A percentile compares a stretch with the other conserved stretches of the same genome.
These are phyloP conservation scores for Babyrousa celebensis DNA, from an alignment of 2,797 vertebrate genomes.

Conservation along the genomic window DNA sequence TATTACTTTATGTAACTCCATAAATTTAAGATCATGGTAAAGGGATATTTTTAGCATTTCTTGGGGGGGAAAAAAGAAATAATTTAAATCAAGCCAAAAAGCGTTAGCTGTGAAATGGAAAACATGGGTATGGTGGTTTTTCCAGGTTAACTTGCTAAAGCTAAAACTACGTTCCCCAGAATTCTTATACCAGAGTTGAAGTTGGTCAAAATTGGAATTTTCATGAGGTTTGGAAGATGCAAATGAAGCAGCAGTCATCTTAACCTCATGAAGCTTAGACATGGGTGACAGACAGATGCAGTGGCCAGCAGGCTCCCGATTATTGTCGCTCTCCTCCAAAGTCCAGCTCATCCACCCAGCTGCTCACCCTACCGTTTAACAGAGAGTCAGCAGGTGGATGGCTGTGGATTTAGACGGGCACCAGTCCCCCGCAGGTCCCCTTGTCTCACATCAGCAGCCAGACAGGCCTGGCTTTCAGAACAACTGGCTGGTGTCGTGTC, in stretches of 20 bases:
- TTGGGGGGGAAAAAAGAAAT: background rate
- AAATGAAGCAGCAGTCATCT: background rate
- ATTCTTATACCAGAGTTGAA: slow-evolving; percentile 1
- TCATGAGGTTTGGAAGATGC: background rate
- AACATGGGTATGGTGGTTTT: slow-evolving; percentile 4
- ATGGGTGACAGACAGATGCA: background rate
- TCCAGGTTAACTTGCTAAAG: background rate
- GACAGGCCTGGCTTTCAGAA: background rate
- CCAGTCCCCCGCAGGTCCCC: background rate
- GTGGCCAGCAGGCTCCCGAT: background rate
- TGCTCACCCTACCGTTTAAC: background rate
- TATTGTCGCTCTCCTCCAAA: background rate
- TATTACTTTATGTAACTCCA: slow-evolving; percentile 16
- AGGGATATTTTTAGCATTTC: slow-evolving; percentile 24
- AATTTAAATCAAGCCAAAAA: slow-evolving; percentile 23
- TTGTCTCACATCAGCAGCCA: background rate
- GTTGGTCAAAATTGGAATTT: background rate
- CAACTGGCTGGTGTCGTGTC: background rate
- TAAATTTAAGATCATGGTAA: slow-evolving; percentile 34
- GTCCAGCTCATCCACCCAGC: background rate
- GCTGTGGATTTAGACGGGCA: background rate
- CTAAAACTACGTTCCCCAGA: slow-evolving; percentile 13
- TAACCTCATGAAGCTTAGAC: background rate
- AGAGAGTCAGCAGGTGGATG: background rate
- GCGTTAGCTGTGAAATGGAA: slow-evolving; percentile 16